Conservation (phyloP, 30 jellyfish, hydroid and myxozoan species). For the Aurelia sp. region DNA sequence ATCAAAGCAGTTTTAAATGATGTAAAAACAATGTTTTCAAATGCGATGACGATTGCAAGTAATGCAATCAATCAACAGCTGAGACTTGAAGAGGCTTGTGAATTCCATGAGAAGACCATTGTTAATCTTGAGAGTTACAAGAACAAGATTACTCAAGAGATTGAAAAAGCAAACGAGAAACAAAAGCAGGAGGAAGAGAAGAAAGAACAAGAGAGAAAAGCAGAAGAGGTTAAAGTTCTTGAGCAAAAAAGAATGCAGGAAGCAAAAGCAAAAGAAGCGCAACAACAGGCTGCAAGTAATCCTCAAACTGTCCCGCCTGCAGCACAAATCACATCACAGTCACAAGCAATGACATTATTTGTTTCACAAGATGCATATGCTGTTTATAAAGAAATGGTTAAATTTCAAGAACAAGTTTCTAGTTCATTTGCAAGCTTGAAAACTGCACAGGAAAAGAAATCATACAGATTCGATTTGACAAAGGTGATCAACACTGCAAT, state of each 20-base stretch:
- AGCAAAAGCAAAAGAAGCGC: conserved; percentile 6
- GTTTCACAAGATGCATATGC: conserved; percentile 58
- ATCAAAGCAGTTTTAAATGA: background rate
- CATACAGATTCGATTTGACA: conserved; percentile 64
- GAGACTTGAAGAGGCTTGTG: conserved; percentile 26
- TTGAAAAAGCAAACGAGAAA: conserved; percentile 38
- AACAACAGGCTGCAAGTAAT: conserved; percentile 8
- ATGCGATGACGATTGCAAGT: conserved; percentile 4
- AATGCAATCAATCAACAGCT: conserved; percentile 20
- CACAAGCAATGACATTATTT: conserved; percentile 14
- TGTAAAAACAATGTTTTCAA: background rate
- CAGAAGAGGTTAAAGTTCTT: conserved; percentile 17
- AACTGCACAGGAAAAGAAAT: conserved; percentile 21
- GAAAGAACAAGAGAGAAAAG: conserved; percentile 47
- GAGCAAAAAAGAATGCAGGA: conserved; percentile 14
- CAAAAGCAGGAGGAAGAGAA: conserved; percentile 49
- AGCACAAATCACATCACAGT: background rate
- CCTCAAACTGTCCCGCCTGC: background rate
- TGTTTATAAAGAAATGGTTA: conserved; percentile 37
- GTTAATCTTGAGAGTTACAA: background rate
- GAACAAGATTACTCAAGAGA: conserved; percentile 23
- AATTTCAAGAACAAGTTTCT: conserved; percentile 26
- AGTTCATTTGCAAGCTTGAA: conserved; percentile 23
- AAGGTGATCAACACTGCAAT: conserved; percentile 81
- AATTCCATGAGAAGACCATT: background rate